Conservation (phyloP, 2,888 invertebrate genomes). For the Conomelus anceps region DNA sequence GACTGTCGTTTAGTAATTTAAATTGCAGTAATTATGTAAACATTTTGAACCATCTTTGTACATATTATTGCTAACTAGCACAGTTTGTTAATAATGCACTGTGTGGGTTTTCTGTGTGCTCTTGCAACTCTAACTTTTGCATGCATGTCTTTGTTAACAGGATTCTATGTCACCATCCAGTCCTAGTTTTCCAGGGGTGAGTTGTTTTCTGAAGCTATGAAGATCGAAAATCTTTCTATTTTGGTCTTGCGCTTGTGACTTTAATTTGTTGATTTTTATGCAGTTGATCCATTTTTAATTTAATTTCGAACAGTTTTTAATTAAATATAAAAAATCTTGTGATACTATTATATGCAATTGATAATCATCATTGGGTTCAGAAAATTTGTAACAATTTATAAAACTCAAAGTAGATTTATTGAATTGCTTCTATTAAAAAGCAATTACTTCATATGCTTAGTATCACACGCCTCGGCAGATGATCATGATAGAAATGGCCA, state of each 20-base stretch:
- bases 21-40: not conserved
- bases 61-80: not conserved
- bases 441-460: too few species aligned
- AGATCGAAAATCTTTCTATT: not conserved
- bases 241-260: not conserved
- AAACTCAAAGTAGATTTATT: too few species aligned
- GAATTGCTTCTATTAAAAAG: too few species aligned
- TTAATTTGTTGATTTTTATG: not conserved
- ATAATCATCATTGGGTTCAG: too few species aligned
- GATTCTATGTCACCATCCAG: slow-evolving; percentile 54
- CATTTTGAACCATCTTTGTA: not conserved
- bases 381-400: too few species aligned
- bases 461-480: too few species aligned
- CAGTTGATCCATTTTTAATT: not conserved
- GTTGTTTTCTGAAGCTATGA: slow-evolving; percentile 14
- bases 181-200: slow-evolving; percentile 42
- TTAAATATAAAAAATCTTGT: too few species aligned
- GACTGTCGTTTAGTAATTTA: not conserved
- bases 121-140: not conserved
- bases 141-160: slow-evolving; percentile 28
- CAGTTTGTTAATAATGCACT: not conserved
- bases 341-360: too few species aligned
- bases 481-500: too few species aligned
- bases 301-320: too few species aligned
- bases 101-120: not conserved